Evolutionary conservation across 2,113 vertebrate genomes (phyloP).

Genomic region (Pelvicachromis taeniatus): DNA sequence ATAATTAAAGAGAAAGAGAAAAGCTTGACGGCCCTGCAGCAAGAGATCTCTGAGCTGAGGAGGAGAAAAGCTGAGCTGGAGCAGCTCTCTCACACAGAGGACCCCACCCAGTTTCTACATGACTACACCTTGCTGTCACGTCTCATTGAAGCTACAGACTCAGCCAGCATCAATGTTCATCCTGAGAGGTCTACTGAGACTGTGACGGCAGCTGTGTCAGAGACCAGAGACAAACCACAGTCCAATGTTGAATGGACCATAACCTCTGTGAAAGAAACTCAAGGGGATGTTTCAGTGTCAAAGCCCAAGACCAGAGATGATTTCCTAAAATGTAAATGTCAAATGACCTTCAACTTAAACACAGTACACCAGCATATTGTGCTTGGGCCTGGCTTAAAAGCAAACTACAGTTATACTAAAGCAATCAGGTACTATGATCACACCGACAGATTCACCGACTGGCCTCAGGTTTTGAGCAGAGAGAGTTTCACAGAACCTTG

Average conservation of each 20-base stretch:
- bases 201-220: not conserved
- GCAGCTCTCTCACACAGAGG: not conserved
- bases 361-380: not conserved
- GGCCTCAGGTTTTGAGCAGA: not conserved
- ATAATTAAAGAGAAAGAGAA: too few species aligned
- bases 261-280: not conserved
- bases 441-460: not conserved
- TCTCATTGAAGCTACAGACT: not conserved
- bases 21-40: too few species aligned
- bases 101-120: not conserved
- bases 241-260: fast-evolving
- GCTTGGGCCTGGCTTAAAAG: not conserved
- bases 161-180: too few species aligned
- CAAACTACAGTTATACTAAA: not conserved
- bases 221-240: not conserved
- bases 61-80: not conserved
- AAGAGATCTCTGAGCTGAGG: too few species aligned
- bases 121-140: not conserved
- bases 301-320: not conserved
- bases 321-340: not conserved
- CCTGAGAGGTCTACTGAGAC: too few species aligned
- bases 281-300: fast-evolving
- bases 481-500: not conserved
- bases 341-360: not conserved
- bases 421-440: not conserved